phyloP scores from a whole-genome alignment of 1,140 invertebrate species.

The Neotoxoptera formosana region DNA sequence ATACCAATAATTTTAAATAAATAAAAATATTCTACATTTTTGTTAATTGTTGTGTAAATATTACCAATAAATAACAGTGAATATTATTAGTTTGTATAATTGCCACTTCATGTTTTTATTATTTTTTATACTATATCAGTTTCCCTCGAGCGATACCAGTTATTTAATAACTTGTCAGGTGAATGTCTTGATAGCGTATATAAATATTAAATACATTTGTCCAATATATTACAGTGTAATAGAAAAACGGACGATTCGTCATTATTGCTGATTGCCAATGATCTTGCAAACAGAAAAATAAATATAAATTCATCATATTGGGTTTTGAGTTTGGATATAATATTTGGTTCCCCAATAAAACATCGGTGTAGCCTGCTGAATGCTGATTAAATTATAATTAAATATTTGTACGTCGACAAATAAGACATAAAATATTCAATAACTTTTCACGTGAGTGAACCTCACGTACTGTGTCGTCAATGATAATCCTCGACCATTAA shows the following conservation, averaged over 20 bases:
- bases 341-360: neutral
- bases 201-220: neutral
- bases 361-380: neutral
- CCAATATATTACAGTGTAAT: neutral
- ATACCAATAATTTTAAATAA: neutral
- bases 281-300: neutral
- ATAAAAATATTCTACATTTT: neutral
- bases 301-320: neutral
- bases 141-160: slow-evolving; percentile 10
- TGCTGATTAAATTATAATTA: neutral
- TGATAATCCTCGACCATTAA: neutral
- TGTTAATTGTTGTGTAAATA: neutral
- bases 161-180: slow-evolving; percentile 19
- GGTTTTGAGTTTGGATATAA: neutral
- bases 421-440: neutral
- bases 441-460: neutral
- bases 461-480: neutral
- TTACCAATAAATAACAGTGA: slow-evolving; percentile 13
- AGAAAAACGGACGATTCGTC: neutral
- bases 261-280: neutral
- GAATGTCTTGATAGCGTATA: slow-evolving; percentile 30
- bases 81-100: slow-evolving; percentile 1
- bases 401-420: neutral
- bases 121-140: neutral
- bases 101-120: neutral